These are phyloP conservation scores for Zelleria hepariella DNA, from an alignment of 2,888 invertebrate species.

Conservation along the genomic window DNA sequence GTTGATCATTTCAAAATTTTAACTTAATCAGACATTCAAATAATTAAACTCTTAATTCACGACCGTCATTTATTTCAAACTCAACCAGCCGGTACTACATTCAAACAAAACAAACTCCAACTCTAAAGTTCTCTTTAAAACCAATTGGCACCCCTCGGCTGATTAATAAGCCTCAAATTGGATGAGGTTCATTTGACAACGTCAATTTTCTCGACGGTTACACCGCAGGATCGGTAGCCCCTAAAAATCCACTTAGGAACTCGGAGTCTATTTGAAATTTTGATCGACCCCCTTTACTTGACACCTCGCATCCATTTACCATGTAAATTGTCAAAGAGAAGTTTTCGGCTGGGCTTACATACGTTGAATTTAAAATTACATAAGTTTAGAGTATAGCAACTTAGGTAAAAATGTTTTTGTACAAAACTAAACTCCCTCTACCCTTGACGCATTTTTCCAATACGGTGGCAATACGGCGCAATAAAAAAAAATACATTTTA, in stretches of 20 bases:
- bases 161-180: conserved; percentile 68
- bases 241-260: conserved; percentile 63
- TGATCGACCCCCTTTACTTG: conserved; percentile 61
- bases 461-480: no score
- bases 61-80: background rate
- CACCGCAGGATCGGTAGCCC: conserved; percentile 35
- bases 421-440: no score
- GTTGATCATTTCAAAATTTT: background rate
- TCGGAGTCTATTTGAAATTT: conserved; percentile 62
- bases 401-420: no score
- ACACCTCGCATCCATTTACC: conserved; percentile 65
- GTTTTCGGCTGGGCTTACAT: conserved; percentile 33
- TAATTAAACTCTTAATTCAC: background rate
- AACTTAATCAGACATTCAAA: background rate
- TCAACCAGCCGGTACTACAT: conserved; percentile 7
- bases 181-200: conserved; percentile 64
- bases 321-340: conserved; percentile 69
- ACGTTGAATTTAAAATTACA: conserved; percentile 12
- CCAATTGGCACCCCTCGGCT: conserved; percentile 26
- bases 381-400: background rate
- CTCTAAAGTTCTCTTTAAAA: conserved; percentile 4
- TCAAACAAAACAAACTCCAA: conserved; percentile 3
- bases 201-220: conserved; percentile 64
- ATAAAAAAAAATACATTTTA: background rate
- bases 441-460: no score